phyloP scores from a whole-genome alignment of 2,113 vertebrate species.

The Tetrax tetrax region DNA sequence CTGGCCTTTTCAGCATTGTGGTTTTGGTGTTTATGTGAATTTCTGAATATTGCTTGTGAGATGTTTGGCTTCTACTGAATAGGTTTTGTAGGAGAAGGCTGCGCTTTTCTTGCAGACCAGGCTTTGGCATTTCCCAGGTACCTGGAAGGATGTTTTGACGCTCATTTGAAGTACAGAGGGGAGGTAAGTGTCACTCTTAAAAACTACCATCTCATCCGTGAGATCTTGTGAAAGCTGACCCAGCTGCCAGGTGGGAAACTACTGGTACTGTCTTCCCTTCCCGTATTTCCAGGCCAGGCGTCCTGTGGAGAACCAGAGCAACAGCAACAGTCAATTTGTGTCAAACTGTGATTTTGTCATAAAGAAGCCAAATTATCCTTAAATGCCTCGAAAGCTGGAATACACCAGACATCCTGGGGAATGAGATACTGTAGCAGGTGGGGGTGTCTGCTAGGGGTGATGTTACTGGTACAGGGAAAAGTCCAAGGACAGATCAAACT shows the following conservation, averaged over 20 bases:
- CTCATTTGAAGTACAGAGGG: neutral
- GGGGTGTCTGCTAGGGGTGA: neutral
- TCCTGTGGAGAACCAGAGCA: neutral
- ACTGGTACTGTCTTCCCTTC: neutral
- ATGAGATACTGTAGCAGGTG: neutral
- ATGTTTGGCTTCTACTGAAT: neutral
- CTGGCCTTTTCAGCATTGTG: neutral
- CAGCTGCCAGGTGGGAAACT: neutral
- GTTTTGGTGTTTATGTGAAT: neutral
- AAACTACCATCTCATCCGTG: neutral
- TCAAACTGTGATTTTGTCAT: neutral
- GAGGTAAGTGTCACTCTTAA: neutral
- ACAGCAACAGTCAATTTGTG: neutral
- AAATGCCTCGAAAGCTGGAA: neutral
- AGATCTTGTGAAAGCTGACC: neutral
- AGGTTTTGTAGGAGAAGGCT: neutral
- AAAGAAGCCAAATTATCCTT: neutral
- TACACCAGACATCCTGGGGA: neutral
- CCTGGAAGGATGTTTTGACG: neutral
- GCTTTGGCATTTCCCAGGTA: neutral
- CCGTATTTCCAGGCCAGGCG: rapidly evolving
- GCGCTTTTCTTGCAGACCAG: neutral
- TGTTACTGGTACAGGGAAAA: neutral
- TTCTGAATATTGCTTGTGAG: neutral
- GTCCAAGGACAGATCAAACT: neutral